A percentile compares a stretch with the other conserved stretches of the same genome.
Conservation (phyloP, 2,888 invertebrate species). For the Amphipyra tragopoginis region DNA sequence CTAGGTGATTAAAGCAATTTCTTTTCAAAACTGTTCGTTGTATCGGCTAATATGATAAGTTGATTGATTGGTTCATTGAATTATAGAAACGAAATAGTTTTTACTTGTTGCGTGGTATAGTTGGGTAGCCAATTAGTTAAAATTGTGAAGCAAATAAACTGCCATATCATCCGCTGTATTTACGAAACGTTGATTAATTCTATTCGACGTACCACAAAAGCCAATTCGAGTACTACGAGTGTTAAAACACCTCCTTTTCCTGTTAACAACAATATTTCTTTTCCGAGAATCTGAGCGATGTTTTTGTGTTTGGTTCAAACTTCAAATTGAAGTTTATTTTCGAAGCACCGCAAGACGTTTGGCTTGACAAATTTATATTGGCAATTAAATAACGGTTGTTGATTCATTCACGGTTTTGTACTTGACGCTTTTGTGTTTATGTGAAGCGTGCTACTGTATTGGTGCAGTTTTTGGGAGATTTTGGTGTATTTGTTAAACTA, state of each 20-base stretch:
- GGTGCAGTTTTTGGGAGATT: constrained; percentile 17
- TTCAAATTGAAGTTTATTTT: constrained; percentile 50
- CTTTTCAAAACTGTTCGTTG: too few relatives aligned
- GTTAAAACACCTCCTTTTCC: constrained; percentile 46
- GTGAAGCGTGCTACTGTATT: constrained; percentile 13
- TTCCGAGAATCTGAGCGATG: constrained; percentile 41
- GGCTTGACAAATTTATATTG: constrained; percentile 52
- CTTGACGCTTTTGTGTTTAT: constrained; percentile 18
- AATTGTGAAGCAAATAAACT: constrained; percentile 3
- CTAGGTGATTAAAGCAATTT: too few relatives aligned
- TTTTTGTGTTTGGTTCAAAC: constrained; percentile 40
- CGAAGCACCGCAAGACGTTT: constrained; percentile 28
- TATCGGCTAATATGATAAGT: neutral
- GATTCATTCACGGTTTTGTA: constrained; percentile 47
- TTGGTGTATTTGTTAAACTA: neutral
- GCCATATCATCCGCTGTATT: constrained; percentile 12
- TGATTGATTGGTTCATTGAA: constrained; percentile 8
- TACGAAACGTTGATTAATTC: constrained; percentile 25
- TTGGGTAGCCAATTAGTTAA: constrained; percentile 3
- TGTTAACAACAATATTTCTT: constrained; percentile 48
- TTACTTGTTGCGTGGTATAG: constrained; percentile 15
- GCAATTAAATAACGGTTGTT: constrained; percentile 58
- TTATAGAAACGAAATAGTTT: constrained; percentile 8
- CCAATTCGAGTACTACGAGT: constrained; percentile 17
- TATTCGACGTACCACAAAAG: constrained; percentile 14